Evolutionary conservation across 2,888 invertebrate genomes (phyloP), one percentile per base, ranked within the genome.

Genomic region (Leptinotarsa peninsularis): DNA sequence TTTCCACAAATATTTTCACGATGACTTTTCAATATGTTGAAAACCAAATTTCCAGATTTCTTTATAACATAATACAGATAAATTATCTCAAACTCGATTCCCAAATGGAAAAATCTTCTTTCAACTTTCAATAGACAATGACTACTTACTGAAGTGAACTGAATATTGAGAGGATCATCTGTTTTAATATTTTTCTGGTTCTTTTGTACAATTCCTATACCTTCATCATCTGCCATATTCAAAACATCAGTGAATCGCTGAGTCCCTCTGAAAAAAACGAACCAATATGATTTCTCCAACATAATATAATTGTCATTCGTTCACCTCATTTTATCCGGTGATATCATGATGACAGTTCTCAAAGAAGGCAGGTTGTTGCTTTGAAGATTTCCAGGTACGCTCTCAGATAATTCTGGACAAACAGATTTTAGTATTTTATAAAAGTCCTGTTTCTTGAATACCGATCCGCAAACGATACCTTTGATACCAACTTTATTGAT

Each of bases 91-190:
- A 43, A 43, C 14, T 14, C 0, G n/a, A 23, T 15, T 52, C 18
- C n/a, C 27, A 43, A 43, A 13, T 43, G 10, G 10, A 43, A 43
- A 13, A 10, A 13, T 43, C 10, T 7, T 43, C 3, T 10, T 10
- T 10, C 10, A 43, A 43, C 10, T 43, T 2, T 43, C 13, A 10
- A 43, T 43, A 43, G 2, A 43, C 43, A 13, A 43, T 43, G 43
- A 49, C n/a, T 73, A 84, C 87, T 84, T 84, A 91, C 91, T 1
- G 96, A 96, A 1, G 96, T 96, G 84, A 96, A 96, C 85, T 95
- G 93, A 80, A 97, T 93, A 85, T 94, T 95, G 81, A 92, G 92
- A 0, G 93, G 90, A 63, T 91, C 91, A 85, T 94, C 93, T 52
- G 94, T 92, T 68, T 91, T 90, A 15, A 95, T 89, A 54, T 67